Conservation (phyloP, 2,888 invertebrate species). For the Ophion ellenae region DNA sequence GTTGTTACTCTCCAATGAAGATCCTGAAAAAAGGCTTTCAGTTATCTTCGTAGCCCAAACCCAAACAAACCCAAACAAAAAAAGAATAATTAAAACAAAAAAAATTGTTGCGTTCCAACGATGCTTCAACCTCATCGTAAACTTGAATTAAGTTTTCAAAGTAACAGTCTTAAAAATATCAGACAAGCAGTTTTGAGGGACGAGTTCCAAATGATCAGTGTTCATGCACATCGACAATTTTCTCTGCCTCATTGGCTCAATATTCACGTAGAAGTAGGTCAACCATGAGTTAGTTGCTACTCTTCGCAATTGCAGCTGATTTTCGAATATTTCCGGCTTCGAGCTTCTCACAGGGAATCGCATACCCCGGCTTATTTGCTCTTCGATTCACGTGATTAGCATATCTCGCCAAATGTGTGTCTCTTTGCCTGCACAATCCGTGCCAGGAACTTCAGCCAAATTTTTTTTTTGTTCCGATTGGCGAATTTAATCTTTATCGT, state of each 20-base stretch:
- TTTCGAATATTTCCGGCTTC: background rate
- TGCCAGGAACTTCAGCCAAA: constrained; percentile 30
- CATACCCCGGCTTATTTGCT: background rate
- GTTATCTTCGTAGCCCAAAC: no score
- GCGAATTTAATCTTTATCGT: background rate
- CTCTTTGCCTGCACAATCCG: background rate
- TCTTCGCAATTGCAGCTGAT: background rate
- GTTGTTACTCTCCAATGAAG: no score
- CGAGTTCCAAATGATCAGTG: background rate
- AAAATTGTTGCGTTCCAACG: no score
- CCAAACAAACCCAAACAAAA: no score
- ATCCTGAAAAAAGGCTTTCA: no score
- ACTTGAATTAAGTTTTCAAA: no score
- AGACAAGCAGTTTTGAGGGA: no score
- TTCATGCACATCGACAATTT: background rate
- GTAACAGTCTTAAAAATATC: no score
- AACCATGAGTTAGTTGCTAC: background rate
- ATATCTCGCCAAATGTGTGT: background rate
- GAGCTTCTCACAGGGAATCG: background rate
- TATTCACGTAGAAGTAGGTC: background rate
- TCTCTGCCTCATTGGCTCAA: background rate
- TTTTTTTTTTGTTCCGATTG: constrained; percentile 14
- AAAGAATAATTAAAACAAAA: no score
- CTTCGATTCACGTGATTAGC: constrained; percentile 16
- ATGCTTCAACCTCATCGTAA: no score